These are phyloP conservation scores for Rhinoderma darwinii DNA, from an alignment of 2,113 vertebrate species.

Conservation along the genomic window DNA sequence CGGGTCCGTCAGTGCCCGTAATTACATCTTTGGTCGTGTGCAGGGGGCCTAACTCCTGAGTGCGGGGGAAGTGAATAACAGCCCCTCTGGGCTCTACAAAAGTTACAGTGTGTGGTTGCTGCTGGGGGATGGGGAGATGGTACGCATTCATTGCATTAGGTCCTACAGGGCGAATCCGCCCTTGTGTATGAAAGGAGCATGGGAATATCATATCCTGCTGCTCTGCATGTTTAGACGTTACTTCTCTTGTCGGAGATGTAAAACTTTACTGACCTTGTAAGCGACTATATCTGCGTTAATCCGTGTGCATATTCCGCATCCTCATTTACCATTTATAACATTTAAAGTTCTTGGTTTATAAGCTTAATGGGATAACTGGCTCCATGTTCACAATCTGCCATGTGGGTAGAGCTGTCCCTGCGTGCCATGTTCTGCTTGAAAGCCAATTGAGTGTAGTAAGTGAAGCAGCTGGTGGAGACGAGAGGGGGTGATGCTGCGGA, in stretches of 20 bases:
- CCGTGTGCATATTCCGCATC: conserved; percentile 18
- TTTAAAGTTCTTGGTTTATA: conserved; percentile 55
- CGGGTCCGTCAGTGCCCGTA: no score
- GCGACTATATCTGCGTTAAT: not conserved
- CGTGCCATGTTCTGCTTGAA: conserved; percentile 67
- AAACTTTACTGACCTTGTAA: not conserved
- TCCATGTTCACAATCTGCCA: conserved; percentile 64
- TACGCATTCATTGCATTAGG: no score
- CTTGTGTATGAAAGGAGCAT: not conserved
- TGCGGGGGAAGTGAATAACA: no score
- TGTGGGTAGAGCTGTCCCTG: conserved; percentile 65
- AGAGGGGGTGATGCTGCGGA: conserved; percentile 61
- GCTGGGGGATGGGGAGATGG: no score
- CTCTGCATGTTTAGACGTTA: not conserved
- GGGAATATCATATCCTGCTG: not conserved
- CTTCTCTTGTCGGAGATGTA: not conserved
- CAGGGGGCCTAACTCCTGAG: no score
- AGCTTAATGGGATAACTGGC: conserved; percentile 62
- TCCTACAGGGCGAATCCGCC: no score
- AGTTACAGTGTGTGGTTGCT: no score
- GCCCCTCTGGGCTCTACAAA: no score
- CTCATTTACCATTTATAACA: conserved; percentile 62
- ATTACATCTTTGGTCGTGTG: no score
- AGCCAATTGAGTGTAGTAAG: conserved; percentile 66
- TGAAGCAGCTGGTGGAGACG: conserved; percentile 67